Percentiles rank a stretch among this genome's conserved stretches.
phyloP scores from a whole-genome alignment of 2,113 vertebrate genomes.

The Lepidothrix coronata region DNA sequence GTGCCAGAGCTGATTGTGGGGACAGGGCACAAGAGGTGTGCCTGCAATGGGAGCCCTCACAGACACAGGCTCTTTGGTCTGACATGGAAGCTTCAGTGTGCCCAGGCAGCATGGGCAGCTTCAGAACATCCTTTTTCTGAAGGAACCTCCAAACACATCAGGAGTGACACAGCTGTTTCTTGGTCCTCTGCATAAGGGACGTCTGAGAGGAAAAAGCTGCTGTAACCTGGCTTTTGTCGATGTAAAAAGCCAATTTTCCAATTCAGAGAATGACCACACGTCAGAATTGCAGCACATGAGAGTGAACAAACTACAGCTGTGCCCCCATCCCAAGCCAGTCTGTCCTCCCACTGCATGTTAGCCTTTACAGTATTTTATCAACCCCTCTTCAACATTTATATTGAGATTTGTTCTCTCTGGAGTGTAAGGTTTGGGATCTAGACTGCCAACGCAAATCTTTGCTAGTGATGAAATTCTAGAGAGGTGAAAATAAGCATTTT shows the following conservation, averaged over 20 bases:
- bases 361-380: background rate
- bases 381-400: background rate
- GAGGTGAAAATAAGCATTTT: background rate
- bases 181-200: background rate
- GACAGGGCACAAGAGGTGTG: background rate
- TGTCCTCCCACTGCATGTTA: accelerated
- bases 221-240: background rate
- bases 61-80: background rate
- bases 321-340: background rate
- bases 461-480: background rate
- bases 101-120: background rate
- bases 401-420: background rate
- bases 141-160: background rate
- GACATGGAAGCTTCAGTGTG: accelerated
- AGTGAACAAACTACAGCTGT: background rate
- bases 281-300: background rate
- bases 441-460: background rate
- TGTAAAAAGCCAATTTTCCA: background rate
- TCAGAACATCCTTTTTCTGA: background rate
- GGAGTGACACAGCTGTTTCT: background rate
- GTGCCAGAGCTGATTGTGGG: background rate
- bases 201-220: background rate
- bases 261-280: background rate
- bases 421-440: background rate
- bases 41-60: background rate